A percentile compares a stretch with the other conserved stretches of the same genome.
These are phyloP conservation scores for Drosophila kokeensis DNA, from an alignment of 2,888 invertebrate genomes.

Conservation along the genomic window DNA sequence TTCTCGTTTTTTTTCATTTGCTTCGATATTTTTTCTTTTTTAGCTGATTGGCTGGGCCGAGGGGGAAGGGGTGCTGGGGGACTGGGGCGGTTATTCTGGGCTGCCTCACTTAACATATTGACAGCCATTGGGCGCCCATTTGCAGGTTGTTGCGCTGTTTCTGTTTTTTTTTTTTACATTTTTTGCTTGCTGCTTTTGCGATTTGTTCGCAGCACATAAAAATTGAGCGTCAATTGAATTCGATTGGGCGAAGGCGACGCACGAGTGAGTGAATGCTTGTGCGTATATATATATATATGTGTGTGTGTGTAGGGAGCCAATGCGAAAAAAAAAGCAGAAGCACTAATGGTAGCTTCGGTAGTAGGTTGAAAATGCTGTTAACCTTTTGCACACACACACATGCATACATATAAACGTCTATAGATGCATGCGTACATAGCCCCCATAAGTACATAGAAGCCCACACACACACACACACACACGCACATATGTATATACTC, in stretches of 20 bases:
- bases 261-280: slow-evolving; percentile 45
- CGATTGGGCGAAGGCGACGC: slow-evolving; percentile 81
- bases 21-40: slow-evolving; percentile 16
- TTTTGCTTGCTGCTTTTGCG: slow-evolving; percentile 23
- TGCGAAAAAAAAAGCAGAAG: slow-evolving; percentile 50
- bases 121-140: slow-evolving; percentile 57
- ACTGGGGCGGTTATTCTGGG: slow-evolving; percentile 29
- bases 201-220: slow-evolving; percentile 65
- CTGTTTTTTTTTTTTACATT: slow-evolving; percentile 21
- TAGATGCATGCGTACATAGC: not conserved
- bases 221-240: slow-evolving; percentile 84
- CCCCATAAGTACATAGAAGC: slow-evolving; percentile 9
- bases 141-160: slow-evolving; percentile 45
- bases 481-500: not conserved
- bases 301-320: slow-evolving; percentile 61
- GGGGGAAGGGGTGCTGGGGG: not conserved
- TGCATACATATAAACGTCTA: not conserved
- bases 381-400: slow-evolving; percentile 65
- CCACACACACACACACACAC: slow-evolving; percentile 27
- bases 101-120: slow-evolving; percentile 62
- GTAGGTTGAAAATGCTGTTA: slow-evolving; percentile 68
- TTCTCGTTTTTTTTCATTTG: slow-evolving; percentile 13
- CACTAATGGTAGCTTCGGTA: slow-evolving; percentile 29
- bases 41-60: slow-evolving; percentile 35
- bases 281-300: not conserved